Percentiles rank a stretch among this genome's conserved stretches.
phyloP scores from a whole-genome alignment of 2,113 vertebrate genomes.

The Microtus ochrogaster region DNA sequence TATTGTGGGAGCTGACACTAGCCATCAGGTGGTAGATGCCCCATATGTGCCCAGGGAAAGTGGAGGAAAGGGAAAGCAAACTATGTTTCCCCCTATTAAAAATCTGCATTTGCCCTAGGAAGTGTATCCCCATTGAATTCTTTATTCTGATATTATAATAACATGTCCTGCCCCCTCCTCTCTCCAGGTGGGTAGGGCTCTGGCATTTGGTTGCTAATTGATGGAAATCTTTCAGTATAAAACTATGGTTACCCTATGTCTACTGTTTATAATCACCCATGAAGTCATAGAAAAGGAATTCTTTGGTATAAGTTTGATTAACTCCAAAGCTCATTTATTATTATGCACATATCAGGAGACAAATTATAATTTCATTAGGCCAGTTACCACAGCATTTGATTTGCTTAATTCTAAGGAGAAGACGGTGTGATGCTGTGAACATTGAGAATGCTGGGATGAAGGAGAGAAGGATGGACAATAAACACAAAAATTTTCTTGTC shows the following conservation, averaged over 20 bases:
- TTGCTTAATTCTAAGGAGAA: constrained; percentile 1
- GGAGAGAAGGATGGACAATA: neutral
- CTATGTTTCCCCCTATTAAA: neutral
- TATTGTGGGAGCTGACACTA: neutral
- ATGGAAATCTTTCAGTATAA: neutral
- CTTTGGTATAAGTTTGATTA: constrained; percentile 6
- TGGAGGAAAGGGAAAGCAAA: neutral
- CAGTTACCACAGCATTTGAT: neutral
- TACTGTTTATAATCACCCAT: neutral
- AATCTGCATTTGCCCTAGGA: neutral
- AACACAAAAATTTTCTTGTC: neutral
- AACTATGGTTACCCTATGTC: neutral
- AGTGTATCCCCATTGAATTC: constrained; percentile 4
- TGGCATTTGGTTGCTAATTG: neutral
- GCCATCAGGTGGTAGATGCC: neutral
- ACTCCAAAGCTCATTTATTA: neutral
- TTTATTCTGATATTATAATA: neutral
- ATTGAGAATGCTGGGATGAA: too few relatives aligned
- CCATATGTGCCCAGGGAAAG: neutral
- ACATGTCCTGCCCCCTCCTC: neutral
- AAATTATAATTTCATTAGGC: neutral
- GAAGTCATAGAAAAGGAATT: constrained; percentile 22
- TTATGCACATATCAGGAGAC: neutral
- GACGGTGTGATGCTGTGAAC: neutral
- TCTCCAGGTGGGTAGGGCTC: neutral